Evolutionary conservation across 64 coral and sea anemone species (phyloP).

Genomic region (Pocillopora verrucosa): DNA sequence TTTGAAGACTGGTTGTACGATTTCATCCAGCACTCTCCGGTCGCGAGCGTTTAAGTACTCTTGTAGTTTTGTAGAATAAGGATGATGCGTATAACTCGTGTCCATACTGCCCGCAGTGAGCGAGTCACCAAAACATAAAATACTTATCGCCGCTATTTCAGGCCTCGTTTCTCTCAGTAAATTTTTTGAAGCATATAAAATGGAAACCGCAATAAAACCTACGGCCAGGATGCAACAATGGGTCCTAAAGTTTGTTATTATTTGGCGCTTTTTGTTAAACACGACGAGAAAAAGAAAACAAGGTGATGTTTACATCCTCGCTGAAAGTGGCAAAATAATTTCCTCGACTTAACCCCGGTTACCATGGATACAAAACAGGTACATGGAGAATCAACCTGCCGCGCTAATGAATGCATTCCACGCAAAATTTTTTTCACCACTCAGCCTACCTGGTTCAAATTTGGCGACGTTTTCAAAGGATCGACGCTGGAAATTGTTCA

Average conservation of each 20-base stretch:
- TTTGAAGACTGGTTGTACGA: neutral
- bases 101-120: constrained; percentile 34
- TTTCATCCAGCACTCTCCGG: neutral
- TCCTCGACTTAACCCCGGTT: too few relatives aligned
- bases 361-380: too few relatives aligned
- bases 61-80: constrained; percentile 61
- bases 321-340: too few relatives aligned
- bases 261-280: neutral
- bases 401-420: too few relatives aligned
- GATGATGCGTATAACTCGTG: neutral
- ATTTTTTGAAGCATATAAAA: neutral
- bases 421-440: too few relatives aligned
- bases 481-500: too few relatives aligned
- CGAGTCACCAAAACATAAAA: constrained; percentile 82
- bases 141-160: constrained; percentile 11
- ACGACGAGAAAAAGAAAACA: neutral
- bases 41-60: constrained; percentile 25
- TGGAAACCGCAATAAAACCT: neutral
- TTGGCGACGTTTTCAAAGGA: too few relatives aligned
- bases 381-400: too few relatives aligned
- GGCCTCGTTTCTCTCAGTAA: neutral
- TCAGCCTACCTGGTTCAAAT: too few relatives aligned
- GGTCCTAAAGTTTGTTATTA: neutral
- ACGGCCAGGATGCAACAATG: neutral
- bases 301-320: neutral